Evolutionary conservation across 2,888 invertebrate genomes (phyloP).

Genomic region (Drosophila mulleri): DNA sequence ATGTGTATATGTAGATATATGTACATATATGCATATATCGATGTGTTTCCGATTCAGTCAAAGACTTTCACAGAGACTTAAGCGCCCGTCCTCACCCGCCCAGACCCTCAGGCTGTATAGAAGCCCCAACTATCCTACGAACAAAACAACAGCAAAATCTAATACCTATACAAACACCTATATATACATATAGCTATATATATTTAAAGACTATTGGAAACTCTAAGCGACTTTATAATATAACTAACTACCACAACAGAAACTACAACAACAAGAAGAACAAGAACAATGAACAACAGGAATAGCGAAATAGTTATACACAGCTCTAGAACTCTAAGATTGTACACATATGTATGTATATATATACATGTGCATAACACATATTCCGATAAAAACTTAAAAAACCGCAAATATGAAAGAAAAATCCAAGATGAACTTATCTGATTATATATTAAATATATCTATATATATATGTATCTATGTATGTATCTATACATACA

Average conservation of each 20-base stretch:
- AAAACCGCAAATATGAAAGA: constrained; percentile 16
- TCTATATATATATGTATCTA: background rate
- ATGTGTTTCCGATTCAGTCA: constrained; percentile 55
- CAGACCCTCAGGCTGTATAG: constrained; percentile 41
- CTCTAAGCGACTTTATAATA: constrained; percentile 35
- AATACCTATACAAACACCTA: background rate
- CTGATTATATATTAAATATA: constrained; percentile 10
- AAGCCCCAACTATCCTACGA: constrained; percentile 30
- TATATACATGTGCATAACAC: constrained; percentile 15
- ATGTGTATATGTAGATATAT: constrained; percentile 16
- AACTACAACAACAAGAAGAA: constrained; percentile 25
- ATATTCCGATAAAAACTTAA: constrained; percentile 25
- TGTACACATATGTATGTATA: constrained; percentile 2
- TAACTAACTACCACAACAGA: constrained; percentile 15
- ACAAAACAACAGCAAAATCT: constrained; percentile 26
- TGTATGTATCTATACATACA: too few relatives aligned
- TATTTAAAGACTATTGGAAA: constrained; percentile 33
- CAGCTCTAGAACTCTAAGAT: constrained; percentile 13
- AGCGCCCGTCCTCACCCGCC: constrained; percentile 55
- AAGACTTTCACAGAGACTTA: constrained; percentile 57
- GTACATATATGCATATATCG: constrained; percentile 19
- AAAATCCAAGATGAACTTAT: background rate
- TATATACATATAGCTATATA: background rate
- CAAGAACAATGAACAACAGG: constrained; percentile 40
- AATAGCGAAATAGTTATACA: constrained; percentile 21